These are phyloP conservation scores for Trinorchestia longiramus DNA, from an alignment of 1,140 invertebrate genomes.

Conservation along the genomic window DNA sequence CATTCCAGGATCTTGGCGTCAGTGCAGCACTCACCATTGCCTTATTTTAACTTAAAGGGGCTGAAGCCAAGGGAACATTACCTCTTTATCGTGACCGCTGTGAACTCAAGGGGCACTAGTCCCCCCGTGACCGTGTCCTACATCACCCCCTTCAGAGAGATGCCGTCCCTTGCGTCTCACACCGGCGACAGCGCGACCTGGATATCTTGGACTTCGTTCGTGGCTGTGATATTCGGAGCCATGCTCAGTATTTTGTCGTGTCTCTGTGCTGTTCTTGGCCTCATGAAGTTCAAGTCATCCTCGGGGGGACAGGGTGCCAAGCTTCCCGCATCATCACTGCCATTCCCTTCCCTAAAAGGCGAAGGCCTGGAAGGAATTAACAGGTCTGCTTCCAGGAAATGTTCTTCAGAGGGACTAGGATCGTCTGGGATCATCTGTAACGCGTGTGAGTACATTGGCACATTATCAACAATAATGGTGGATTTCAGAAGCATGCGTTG, in stretches of 20 bases:
- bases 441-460: neutral
- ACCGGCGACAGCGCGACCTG: slow-evolving; percentile 15
- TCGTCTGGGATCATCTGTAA: neutral
- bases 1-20: slow-evolving; percentile 57
- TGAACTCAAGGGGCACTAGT: slow-evolving; percentile 76
- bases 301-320: neutral
- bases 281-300: slow-evolving; percentile 39
- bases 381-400: neutral
- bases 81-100: slow-evolving; percentile 77
- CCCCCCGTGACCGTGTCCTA: slow-evolving; percentile 77
- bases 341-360: neutral
- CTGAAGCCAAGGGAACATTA: slow-evolving; percentile 82
- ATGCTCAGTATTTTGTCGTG: slow-evolving; percentile 25
- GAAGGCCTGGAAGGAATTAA: neutral
- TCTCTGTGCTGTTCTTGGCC: slow-evolving; percentile 3
- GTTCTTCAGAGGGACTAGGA: neutral
- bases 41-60: slow-evolving; percentile 78
- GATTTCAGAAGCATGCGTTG: no score
- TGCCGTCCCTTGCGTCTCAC: slow-evolving; percentile 27
- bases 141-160: slow-evolving; percentile 49
- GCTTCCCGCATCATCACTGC: neutral
- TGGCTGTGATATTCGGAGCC: slow-evolving; percentile 24
- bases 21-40: slow-evolving; percentile 58
- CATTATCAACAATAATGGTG: neutral
- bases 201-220: slow-evolving; percentile 38